phyloP scores from a whole-genome alignment of 2,113 vertebrate species.

The Condylura cristata region DNA sequence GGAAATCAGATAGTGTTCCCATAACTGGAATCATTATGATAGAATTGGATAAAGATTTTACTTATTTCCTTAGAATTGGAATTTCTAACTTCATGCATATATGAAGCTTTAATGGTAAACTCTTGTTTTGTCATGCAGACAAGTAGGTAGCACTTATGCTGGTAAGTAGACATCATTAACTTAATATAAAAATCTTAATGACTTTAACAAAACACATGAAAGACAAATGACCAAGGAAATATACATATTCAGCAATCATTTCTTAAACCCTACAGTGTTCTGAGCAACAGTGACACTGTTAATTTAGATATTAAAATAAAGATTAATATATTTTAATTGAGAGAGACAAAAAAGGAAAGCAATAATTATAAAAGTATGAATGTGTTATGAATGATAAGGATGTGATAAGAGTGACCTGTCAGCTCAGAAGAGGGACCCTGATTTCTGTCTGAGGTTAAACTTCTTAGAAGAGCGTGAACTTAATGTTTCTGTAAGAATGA shows the following conservation, averaged over 20 bases:
- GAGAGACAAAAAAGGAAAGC: background rate
- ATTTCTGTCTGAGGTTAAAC: background rate
- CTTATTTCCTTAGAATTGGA: background rate
- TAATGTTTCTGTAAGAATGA: background rate
- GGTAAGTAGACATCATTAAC: background rate
- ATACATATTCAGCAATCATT: background rate
- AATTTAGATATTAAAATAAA: conserved; percentile 31
- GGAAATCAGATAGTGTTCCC: conserved; percentile 20
- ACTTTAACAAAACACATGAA: background rate
- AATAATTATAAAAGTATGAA: background rate
- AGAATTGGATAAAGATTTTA: conserved; percentile 11
- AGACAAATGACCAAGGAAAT: background rate
- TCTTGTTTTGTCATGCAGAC: background rate
- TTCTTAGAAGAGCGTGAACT: background rate
- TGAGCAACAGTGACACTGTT: background rate
- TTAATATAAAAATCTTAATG: background rate
- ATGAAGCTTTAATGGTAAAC: background rate
- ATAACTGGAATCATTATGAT: conserved; percentile 14
- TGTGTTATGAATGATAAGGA: background rate
- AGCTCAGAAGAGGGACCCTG: background rate
- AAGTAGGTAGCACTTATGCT: background rate
- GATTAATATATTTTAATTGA: background rate
- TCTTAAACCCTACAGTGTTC: background rate
- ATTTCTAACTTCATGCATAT: background rate
- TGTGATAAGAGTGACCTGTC: background rate